These are phyloP conservation scores for Drosophila multiciliata DNA, from an alignment of 2,888 invertebrate species.

Conservation along the genomic window DNA sequence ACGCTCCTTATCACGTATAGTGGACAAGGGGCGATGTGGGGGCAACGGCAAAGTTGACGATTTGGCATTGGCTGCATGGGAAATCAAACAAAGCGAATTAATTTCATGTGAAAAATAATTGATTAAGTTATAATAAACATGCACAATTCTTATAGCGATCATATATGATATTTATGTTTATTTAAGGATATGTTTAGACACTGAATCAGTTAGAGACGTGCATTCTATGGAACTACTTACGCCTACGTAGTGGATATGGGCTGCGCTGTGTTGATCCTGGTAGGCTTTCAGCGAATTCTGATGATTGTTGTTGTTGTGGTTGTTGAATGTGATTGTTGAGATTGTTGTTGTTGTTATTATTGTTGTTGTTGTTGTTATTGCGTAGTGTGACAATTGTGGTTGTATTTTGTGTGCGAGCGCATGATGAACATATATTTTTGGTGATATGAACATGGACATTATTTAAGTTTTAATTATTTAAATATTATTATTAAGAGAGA, in stretches of 20 bases:
- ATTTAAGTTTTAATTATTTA: conserved; percentile 52
- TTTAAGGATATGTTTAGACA: conserved; percentile 25
- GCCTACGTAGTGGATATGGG: conserved; percentile 93
- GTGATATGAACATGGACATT: conserved; percentile 62
- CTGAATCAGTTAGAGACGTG: conserved; percentile 52
- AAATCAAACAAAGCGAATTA: not conserved
- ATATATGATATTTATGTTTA: conserved; percentile 16
- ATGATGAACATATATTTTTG: conserved; percentile 50
- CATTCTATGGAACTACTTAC: conserved; percentile 87
- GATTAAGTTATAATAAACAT: conserved; percentile 6
- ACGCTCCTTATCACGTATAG: conserved; percentile 86
- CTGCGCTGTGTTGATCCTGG: conserved; percentile 94
- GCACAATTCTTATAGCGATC: conserved; percentile 9
- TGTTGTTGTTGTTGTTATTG: conserved; percentile 36
- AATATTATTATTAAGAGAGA: conserved; percentile 31
- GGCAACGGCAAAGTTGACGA: conserved; percentile 93
- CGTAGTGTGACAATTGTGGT: conserved; percentile 39
- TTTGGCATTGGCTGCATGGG: conserved; percentile 88
- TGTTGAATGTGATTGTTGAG: conserved; percentile 32
- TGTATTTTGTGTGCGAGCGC: conserved; percentile 42
- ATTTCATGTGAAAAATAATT: not conserved
- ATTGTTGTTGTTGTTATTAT: conserved; percentile 37
- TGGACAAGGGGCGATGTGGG: conserved; percentile 88
- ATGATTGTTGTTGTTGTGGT: conserved; percentile 61
- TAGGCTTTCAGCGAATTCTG: conserved; percentile 95